Base-by-base conservation (phyloP, 2,888 invertebrate species). In the Pedicia rivosa region DNA sequence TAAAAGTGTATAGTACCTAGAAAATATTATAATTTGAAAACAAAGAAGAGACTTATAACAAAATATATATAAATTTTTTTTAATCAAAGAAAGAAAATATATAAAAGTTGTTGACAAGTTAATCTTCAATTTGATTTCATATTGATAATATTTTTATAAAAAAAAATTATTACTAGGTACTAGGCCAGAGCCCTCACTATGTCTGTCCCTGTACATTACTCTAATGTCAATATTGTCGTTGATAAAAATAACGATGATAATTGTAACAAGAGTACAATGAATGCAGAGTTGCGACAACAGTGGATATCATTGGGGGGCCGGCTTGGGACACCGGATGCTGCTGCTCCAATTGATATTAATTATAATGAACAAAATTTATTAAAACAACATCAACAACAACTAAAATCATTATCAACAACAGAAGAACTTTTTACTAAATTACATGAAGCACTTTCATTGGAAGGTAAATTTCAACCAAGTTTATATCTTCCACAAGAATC, bases 381-480 rank as follows among this genome's bases (percentile, higher is more conserved):
- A 20, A 49, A 53, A 40, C 50, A 54, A 16, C 47, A 24, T 27
- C 39, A 35, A 25, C 26, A 22, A n/a, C 31, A 19, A 12, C 31
- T 19, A 17, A 17, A n/a, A 31, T 19, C 19, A 17, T n/a, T 31
- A 31, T 13, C 19, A 20, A 28, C 24, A 38, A 51, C 53, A 27
- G 63, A 65, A 36, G 60, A 59, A 40, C 53, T 72, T 47, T 65
- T 70, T 55, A 63, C 61, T 37, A 67, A 66, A 48, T 66, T 80
- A 44, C 69, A 72, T 55, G 78, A 79, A 65, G 74, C 74, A 50
- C 66, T 79, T 52, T 65, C 68, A 38, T 58, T 78, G 45, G 78
- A 79, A 59, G 62, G 65, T 45, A 79, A 79, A 66, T 78, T 72
- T 57, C 76, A 76, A 57, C 77, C 79, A 27, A 64, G 67, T 43